Evolutionary conservation across 2,888 invertebrate genomes (phyloP).

Genomic region (Torymus texanus): DNA sequence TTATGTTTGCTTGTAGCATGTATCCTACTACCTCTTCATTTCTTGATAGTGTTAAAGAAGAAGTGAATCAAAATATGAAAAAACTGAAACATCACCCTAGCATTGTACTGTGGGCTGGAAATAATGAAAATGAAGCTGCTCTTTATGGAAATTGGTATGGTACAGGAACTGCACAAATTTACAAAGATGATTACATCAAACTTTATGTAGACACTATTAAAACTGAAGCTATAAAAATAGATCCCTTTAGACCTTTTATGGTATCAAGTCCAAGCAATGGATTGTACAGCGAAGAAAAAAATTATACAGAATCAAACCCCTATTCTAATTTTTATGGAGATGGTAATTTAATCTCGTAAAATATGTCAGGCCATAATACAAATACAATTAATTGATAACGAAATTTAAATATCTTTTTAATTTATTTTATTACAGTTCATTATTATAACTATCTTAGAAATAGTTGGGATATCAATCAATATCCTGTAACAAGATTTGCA

Average conservation of each 20-base stretch:
- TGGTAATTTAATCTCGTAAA: slow-evolving; percentile 75
- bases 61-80: slow-evolving; percentile 88
- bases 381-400: slow-evolving; percentile 13
- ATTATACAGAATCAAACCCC: slow-evolving; percentile 87
- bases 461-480: slow-evolving; percentile 87
- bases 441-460: slow-evolving; percentile 91
- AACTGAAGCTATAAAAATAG: slow-evolving; percentile 79
- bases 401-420: too few species aligned
- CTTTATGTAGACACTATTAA: slow-evolving; percentile 88
- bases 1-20: slow-evolving; percentile 97
- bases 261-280: slow-evolving; percentile 96
- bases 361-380: background rate
- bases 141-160: slow-evolving; percentile 88
- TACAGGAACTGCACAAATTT: slow-evolving; percentile 76
- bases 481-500: slow-evolving; percentile 89
- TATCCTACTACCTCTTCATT: slow-evolving; percentile 88
- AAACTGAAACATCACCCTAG: slow-evolving; percentile 91
- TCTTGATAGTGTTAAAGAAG: slow-evolving; percentile 83
- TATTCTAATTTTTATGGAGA: slow-evolving; percentile 90
- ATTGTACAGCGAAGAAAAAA: slow-evolving; percentile 82
- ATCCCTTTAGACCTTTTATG: slow-evolving; percentile 82
- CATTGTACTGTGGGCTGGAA: slow-evolving; percentile 93
- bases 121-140: slow-evolving; percentile 97
- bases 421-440: slow-evolving; percentile 80
- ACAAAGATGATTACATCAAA: slow-evolving; percentile 86